These are phyloP conservation scores for Rattus norvegicus DNA, from an alignment of 2,113 vertebrate species.

Conservation along the genomic window DNA sequence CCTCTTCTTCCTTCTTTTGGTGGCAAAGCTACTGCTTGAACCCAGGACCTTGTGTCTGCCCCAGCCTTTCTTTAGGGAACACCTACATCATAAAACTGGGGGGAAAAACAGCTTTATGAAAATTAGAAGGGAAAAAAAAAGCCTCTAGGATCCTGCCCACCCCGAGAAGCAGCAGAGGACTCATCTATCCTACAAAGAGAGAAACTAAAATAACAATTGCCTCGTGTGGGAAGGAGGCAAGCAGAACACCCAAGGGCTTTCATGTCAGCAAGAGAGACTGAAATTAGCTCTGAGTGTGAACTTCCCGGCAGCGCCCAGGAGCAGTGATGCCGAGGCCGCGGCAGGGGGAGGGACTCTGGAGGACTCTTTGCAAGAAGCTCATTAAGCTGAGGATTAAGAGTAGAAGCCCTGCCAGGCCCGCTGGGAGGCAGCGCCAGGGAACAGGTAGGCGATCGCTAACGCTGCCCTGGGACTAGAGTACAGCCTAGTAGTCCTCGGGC, in stretches of 20 bases:
- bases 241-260: not conserved
- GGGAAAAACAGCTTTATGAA: not conserved
- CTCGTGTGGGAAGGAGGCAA: not conserved
- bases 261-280: conserved; percentile 27
- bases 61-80: not conserved
- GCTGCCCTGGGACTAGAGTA: not conserved
- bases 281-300: conserved; percentile 48
- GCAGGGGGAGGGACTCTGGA: not conserved
- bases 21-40: not conserved
- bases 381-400: conserved; percentile 52
- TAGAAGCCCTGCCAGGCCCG: not conserved
- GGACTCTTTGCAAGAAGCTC: not conserved
- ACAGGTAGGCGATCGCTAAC: not conserved
- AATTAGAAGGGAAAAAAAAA: not conserved
- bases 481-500: not conserved
- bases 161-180: not conserved
- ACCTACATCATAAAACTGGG: not conserved
- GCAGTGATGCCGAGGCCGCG: not conserved
- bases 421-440: not conserved
- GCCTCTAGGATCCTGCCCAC: not conserved
- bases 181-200: not conserved
- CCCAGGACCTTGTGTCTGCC: not conserved
- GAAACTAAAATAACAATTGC: conserved; percentile 22
- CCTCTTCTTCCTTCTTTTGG: too few species aligned
- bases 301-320: not conserved